Base-by-base conservation (phyloP, 1,140 invertebrate species). In the Sesamia nonagrioides region DNA sequence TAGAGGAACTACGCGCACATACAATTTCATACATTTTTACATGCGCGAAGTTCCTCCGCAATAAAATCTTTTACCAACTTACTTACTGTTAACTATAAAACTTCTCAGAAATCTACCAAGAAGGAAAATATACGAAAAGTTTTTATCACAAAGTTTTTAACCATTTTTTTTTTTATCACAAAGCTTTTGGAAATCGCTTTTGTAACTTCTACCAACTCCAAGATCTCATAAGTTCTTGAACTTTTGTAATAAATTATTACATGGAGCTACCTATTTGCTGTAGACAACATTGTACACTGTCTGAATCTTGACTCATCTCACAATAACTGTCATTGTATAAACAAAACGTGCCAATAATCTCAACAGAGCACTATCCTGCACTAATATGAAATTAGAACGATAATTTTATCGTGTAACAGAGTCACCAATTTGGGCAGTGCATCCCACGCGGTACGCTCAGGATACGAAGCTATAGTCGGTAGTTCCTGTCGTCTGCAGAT, bases 311-410 rank as follows among this genome's bases (percentile, higher is more conserved):
- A 27, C 33, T 66, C 61, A 42, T 66, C 61, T 18, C 15, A 17
- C 35, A 66, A 66, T 66, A 66, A 21, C 37, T n/a, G 37, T 42
- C 61, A 21, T 37, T 17, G 61, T 17, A 37, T 66, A 66, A 66
- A 66, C 61, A 66, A 45, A 40, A 42, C 17, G 56, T 27, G 17
- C 33, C 37, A 42, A 42, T 66, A 66, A 66, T 66, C 17, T 42
- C n/a, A 9, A 63, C 60, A 21, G 56, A 60, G 61, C 61, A 66
- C 61, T 66, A 42, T 66, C 61, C 17, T 33, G 8, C 61, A 17
- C 42, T 66, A 66, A 66, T 66, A 66, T 66, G 42, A 42, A 37
- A 66, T 66, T 66, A 66, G 15, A 66, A 21, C 61, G 61, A 66
- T 66, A 42, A 66, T 66, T 66, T 66, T 66, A 66, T 66, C 61